phyloP scores from a whole-genome alignment of 2,888 invertebrate species.

The Synanthedon formicaeformis region DNA sequence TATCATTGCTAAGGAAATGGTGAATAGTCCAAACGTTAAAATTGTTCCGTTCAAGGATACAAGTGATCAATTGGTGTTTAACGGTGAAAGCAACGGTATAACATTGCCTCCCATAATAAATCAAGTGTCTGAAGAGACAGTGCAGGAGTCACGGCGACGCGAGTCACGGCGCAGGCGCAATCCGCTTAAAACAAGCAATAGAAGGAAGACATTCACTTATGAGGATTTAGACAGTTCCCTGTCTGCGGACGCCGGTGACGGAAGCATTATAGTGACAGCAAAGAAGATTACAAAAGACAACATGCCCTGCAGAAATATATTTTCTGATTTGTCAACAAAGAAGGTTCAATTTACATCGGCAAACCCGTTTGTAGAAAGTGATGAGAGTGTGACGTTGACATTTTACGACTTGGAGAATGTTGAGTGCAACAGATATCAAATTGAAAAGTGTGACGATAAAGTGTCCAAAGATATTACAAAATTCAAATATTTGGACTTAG shows the following conservation, averaged over 20 bases:
- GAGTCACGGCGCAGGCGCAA: slow-evolving; percentile 32
- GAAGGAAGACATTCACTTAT: slow-evolving; percentile 50
- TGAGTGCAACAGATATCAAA: slow-evolving; percentile 30
- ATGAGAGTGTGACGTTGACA: slow-evolving; percentile 60
- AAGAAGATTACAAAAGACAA: slow-evolving; percentile 56
- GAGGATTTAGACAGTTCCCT: slow-evolving; percentile 72
- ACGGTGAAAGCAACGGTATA: slow-evolving; percentile 40
- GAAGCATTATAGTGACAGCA: slow-evolving; percentile 66
- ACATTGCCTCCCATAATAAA: slow-evolving; percentile 48
- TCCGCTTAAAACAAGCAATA: slow-evolving; percentile 30
- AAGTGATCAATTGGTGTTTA: slow-evolving; percentile 7
- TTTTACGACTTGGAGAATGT: slow-evolving; percentile 57
- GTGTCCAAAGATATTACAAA: slow-evolving; percentile 41
- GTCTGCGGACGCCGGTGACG: slow-evolving; percentile 69
- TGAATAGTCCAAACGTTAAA: slow-evolving; percentile 45
- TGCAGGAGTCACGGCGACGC: slow-evolving; percentile 25
- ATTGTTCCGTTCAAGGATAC: slow-evolving; percentile 27
- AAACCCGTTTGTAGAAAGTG: slow-evolving; percentile 62
- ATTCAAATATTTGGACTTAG: slow-evolving; percentile 58
- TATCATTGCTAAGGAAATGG: slow-evolving; percentile 53
- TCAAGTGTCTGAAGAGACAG: slow-evolving; percentile 19
- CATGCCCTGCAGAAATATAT: slow-evolving; percentile 55
- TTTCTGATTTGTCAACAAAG: slow-evolving; percentile 44
- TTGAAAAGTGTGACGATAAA: slow-evolving; percentile 20
- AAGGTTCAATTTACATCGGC: slow-evolving; percentile 59